Evolutionary conservation across 2,797 vertebrate species (phyloP).

Genomic region (Myotis findleyi): DNA sequence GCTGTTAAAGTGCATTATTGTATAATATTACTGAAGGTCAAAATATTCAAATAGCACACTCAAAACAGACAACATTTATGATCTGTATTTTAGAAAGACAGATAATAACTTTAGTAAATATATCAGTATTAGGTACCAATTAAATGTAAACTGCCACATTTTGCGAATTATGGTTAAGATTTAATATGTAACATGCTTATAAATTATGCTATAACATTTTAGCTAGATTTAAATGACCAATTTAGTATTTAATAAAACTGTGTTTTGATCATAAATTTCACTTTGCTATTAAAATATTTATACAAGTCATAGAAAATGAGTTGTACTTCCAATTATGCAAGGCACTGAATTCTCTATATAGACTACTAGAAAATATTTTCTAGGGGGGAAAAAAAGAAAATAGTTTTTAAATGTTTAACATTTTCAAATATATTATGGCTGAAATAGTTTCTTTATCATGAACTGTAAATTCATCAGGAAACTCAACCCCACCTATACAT

Average conservation of each 20-base stretch:
- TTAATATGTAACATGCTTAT: slow-evolving; percentile 56
- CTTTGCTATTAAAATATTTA: slow-evolving; percentile 61
- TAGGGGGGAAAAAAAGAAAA: neutral
- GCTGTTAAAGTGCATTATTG: neutral
- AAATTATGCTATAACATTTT: slow-evolving; percentile 60
- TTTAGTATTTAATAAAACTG: slow-evolving; percentile 68
- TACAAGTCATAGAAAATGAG: slow-evolving; percentile 59
- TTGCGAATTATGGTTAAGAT: slow-evolving; percentile 53
- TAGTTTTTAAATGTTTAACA: slow-evolving; percentile 34
- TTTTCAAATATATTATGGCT: neutral
- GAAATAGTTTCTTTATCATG: slow-evolving; percentile 14
- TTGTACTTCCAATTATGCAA: slow-evolving; percentile 56
- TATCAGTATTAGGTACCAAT: slow-evolving; percentile 48
- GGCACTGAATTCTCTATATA: slow-evolving; percentile 41
- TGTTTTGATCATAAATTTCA: slow-evolving; percentile 53
- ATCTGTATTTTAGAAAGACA: slow-evolving; percentile 54
- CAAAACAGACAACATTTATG: slow-evolving; percentile 26
- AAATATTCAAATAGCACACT: slow-evolving; percentile 38
- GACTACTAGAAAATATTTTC: neutral
- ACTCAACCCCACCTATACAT: neutral
- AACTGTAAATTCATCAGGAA: slow-evolving; percentile 53
- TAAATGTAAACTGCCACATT: slow-evolving; percentile 59
- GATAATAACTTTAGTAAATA: slow-evolving; percentile 54
- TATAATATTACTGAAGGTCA: neutral
- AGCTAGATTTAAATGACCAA: slow-evolving; percentile 50